A percentile compares a stretch with the other conserved stretches of the same genome.
These are phyloP conservation scores for western clawed frog (Xenopus tropicalis) DNA, from an alignment of 2,113 vertebrate species.

Conservation along the genomic window DNA sequence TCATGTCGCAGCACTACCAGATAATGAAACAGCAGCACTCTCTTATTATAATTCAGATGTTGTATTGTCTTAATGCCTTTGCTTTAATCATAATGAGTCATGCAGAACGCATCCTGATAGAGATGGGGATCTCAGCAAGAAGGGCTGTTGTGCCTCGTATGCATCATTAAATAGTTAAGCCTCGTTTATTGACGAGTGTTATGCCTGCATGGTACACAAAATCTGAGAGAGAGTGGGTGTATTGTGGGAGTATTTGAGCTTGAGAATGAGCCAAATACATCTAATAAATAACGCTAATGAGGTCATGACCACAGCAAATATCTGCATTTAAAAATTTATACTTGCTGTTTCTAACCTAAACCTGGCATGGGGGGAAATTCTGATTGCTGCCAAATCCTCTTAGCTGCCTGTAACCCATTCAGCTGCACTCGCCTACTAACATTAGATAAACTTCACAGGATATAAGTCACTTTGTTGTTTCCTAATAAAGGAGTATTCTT, in stretches of 20 bases:
- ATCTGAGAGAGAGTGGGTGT: conserved; percentile 47
- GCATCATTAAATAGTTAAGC: conserved; percentile 66
- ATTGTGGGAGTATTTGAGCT: conserved; percentile 50
- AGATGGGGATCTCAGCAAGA: conserved; percentile 54
- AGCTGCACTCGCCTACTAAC: not conserved
- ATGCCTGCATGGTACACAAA: conserved; percentile 53
- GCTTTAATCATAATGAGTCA: conserved; percentile 67
- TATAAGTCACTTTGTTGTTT: not conserved
- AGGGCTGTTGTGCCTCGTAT: conserved; percentile 58
- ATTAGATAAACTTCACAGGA: not conserved
- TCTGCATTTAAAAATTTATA: not conserved
- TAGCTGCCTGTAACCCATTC: not conserved
- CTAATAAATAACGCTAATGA: not conserved
- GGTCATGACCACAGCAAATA: not conserved
- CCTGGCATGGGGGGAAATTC: not conserved
- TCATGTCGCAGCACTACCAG: too few relatives aligned
- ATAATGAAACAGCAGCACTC: too few relatives aligned
- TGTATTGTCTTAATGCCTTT: conserved; percentile 46
- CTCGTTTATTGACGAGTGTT: conserved; percentile 60
- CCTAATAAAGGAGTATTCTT: not conserved
- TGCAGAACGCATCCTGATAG: conserved; percentile 52
- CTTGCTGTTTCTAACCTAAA: not conserved
- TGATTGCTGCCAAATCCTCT: not conserved
- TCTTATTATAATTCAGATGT: not conserved
- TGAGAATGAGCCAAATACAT: not conserved